phyloP scores from a whole-genome alignment of 2,113 vertebrate species.

The Ceyx melanurus region DNA sequence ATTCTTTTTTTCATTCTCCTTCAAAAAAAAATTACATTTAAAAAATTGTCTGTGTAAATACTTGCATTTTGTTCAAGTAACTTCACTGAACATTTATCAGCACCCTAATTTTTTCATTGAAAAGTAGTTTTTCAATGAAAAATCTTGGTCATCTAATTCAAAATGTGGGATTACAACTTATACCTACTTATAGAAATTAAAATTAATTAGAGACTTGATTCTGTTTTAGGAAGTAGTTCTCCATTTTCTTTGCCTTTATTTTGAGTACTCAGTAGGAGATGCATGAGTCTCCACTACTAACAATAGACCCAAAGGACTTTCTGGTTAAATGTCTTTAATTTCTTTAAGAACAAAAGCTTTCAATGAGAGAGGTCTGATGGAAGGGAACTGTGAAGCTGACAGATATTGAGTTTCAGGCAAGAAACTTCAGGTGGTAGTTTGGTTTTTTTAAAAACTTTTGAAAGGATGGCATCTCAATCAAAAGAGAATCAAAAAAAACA shows the following conservation, averaged over 20 bases:
- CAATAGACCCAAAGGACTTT: background rate
- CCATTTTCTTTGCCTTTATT: background rate
- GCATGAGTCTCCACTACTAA: background rate
- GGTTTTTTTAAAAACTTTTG: background rate
- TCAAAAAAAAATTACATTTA: background rate
- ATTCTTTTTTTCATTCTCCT: background rate
- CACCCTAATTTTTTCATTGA: background rate
- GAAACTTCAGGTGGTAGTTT: background rate
- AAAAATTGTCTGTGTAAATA: background rate
- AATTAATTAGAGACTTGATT: background rate
- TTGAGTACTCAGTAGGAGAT: background rate
- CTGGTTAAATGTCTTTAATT: background rate
- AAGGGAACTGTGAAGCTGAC: background rate
- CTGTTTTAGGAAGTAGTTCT: background rate
- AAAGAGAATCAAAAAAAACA: background rate
- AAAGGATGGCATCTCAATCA: background rate
- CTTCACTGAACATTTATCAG: background rate
- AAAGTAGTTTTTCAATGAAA: background rate
- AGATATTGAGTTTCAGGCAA: background rate
- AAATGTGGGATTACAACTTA: background rate
- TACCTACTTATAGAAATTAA: background rate
- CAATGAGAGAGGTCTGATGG: background rate
- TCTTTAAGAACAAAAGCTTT: background rate
- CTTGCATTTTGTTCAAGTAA: background rate
- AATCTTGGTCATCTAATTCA: background rate